These are phyloP conservation scores for Lutjanus erythropterus DNA, from an alignment of 2,113 vertebrate species.

Conservation along the genomic window DNA sequence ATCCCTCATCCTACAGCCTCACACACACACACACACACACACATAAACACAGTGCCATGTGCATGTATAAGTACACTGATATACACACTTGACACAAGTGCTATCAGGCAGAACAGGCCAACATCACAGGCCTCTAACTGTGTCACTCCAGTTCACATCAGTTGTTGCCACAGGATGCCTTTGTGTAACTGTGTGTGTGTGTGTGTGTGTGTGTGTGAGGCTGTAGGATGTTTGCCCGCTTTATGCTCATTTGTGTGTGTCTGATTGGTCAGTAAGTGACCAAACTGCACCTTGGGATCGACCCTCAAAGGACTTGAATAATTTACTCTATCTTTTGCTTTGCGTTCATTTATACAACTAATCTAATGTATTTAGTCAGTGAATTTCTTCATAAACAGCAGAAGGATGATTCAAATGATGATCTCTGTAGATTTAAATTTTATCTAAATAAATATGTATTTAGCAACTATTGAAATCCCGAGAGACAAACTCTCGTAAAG, in stretches of 20 bases:
- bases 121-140: conserved; percentile 13
- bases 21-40: conserved; percentile 11
- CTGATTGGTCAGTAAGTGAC: not conserved
- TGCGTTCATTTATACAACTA: not conserved
- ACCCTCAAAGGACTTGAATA: not conserved
- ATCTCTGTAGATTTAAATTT: not conserved
- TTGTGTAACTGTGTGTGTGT: conserved; percentile 3
- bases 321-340: not conserved
- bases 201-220: too few species aligned
- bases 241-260: not conserved
- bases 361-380: not conserved
- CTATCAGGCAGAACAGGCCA: conserved; percentile 36
- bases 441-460: not conserved
- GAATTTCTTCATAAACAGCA: not conserved
- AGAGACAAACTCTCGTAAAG: too few species aligned
- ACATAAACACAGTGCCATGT: conserved; percentile 6
- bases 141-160: conserved; percentile 37
- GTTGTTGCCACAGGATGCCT: conserved; percentile 34
- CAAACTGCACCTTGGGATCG: not conserved
- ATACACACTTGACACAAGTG: conserved; percentile 4
- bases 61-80: not conserved
- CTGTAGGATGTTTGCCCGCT: too few species aligned
- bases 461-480: too few species aligned
- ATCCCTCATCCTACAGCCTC: not conserved
- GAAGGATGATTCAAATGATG: not conserved